These are phyloP conservation scores for Choristoneura rosaceana DNA, from an alignment of 2,888 invertebrate genomes.

Conservation along the genomic window DNA sequence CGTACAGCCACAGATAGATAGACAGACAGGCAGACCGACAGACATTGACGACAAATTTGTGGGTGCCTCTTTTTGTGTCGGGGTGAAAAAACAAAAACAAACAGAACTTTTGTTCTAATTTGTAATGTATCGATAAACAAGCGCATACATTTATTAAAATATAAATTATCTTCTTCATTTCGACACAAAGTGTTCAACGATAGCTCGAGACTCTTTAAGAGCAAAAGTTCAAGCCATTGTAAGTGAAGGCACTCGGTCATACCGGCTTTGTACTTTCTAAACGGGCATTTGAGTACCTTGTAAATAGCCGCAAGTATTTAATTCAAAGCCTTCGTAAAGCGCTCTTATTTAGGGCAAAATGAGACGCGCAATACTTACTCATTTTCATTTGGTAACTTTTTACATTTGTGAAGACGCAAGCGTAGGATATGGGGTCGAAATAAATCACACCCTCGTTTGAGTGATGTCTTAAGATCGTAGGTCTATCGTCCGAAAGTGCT, in stretches of 20 bases:
- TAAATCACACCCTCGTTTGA: not conserved
- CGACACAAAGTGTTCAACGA: slow-evolving; percentile 23
- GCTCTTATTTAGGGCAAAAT: slow-evolving; percentile 4
- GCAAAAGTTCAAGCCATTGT: slow-evolving; percentile 18
- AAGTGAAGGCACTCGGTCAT: slow-evolving; percentile 22
- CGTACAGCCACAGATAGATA: too few species aligned
- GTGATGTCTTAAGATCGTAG: not conserved
- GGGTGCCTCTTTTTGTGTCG: too few species aligned
- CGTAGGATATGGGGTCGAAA: not conserved
- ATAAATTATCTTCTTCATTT: not conserved
- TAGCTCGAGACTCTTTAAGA: slow-evolving; percentile 20
- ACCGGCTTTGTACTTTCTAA: slow-evolving; percentile 27
- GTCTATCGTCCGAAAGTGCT: not conserved
- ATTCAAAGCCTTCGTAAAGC: slow-evolving; percentile 2
- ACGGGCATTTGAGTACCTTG: slow-evolving; percentile 22
- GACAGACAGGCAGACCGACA: too few species aligned
- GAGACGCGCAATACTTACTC: not conserved
- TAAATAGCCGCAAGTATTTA: slow-evolving; percentile 20
- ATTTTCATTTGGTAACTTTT: slow-evolving; percentile 5
- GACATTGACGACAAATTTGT: too few species aligned
- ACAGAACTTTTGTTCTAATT: too few species aligned
- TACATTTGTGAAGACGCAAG: not conserved
- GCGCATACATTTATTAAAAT: too few species aligned
- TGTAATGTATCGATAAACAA: not conserved
- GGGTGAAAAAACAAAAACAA: too few species aligned